These are phyloP conservation scores for Mythimna impura DNA, from an alignment of 2,888 invertebrate species.

Conservation along the genomic window DNA sequence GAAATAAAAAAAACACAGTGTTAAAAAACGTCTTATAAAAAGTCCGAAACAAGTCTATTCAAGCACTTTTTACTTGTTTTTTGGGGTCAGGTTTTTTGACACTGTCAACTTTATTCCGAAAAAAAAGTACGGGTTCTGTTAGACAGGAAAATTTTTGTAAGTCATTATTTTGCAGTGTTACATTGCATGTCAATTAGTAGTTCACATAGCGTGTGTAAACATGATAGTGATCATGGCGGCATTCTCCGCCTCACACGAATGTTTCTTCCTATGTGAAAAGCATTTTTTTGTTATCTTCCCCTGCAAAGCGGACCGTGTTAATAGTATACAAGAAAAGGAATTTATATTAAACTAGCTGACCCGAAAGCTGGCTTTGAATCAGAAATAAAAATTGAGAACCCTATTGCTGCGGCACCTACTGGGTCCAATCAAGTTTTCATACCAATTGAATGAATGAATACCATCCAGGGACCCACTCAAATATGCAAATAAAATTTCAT, in stretches of 20 bases:
- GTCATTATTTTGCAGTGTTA: neutral
- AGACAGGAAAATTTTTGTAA: neutral
- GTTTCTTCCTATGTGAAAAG: conserved; percentile 41
- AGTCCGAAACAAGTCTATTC: too few species aligned
- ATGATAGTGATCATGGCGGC: conserved; percentile 54
- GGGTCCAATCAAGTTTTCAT: too few species aligned
- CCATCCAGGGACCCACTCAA: too few species aligned
- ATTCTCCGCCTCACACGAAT: conserved; percentile 38
- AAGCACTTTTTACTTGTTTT: too few species aligned
- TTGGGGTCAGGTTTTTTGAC: neutral
- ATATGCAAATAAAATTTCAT: too few species aligned
- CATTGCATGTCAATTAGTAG: conserved; percentile 20
- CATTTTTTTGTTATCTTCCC: conserved; percentile 22
- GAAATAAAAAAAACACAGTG: too few species aligned
- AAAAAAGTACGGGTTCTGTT: neutral
- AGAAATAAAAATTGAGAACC: too few species aligned
- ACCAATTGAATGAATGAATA: too few species aligned
- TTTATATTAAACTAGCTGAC: neutral
- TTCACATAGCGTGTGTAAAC: conserved; percentile 44
- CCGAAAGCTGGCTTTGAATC: too few species aligned
- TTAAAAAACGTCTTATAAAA: too few species aligned
- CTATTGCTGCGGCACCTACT: too few species aligned
- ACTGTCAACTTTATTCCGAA: neutral
- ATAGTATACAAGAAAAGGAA: neutral
- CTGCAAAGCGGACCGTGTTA: neutral